Evolutionary conservation across 2,888 invertebrate genomes (phyloP), one percentile per base, ranked within the genome.

Genomic region (Orthonevra nobilis): DNA sequence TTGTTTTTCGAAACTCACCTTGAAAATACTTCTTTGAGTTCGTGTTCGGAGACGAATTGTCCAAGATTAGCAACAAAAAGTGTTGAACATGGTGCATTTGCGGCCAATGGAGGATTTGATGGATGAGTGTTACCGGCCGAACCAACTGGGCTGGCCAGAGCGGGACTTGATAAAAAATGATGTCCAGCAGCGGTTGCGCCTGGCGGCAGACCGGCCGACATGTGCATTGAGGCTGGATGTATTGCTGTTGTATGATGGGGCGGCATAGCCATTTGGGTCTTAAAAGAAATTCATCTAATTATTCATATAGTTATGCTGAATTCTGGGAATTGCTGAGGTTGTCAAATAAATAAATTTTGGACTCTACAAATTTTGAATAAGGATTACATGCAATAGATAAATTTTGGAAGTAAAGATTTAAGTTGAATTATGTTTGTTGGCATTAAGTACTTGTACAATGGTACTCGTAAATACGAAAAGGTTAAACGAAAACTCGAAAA

Each of bases 51-150:
- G 86, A 98, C 97, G 90, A 96, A 97, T 90, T 97, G 97, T 84
- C 98, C 98, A 87, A 99, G 92, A 91, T 99, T 99, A 87, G 98
- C 98, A 88, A 99, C 98, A 91, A 99, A 99, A 84, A 99, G 94
- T 84, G 99, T 99, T 85, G 97, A 97, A 92, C 97, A 98, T 84
- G 97, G 97, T 84, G 95, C 94, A 89, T 95, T 94, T 60, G 91
- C 90, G 85, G 92, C 91, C 83, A 90, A 89, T 79, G 91, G 90
- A 83, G 90, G 90, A 82, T 87, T 87, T 64, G 84, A 84, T 81
- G 86, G 84, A 82, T 87, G 86, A 68, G 84, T 83, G 84, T 88
- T 89, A 85, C 87, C 87, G 82, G 86, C 86, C 82, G 94, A 95
- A 83, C 95, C 95, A 82, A 86, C 87, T 84, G 96, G 96, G 90